These are phyloP conservation scores for Pelagia noctiluca DNA, from an alignment of 30 jellyfish, hydroid and myxozoan species.

Conservation along the genomic window DNA sequence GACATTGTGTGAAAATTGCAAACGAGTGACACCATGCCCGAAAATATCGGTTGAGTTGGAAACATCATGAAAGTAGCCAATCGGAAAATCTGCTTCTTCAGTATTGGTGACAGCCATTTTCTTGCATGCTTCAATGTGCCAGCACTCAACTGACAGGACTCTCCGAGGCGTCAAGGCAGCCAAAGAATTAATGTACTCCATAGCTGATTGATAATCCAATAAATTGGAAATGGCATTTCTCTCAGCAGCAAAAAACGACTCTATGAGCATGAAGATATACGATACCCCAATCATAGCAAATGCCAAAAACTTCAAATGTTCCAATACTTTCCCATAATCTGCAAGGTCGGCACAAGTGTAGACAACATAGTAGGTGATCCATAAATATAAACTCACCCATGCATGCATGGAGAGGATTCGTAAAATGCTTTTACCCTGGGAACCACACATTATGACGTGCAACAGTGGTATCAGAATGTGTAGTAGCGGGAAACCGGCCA, in stretches of 20 bases:
- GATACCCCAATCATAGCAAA: conserved; percentile 24
- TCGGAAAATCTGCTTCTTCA: conserved; percentile 36
- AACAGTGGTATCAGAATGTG: conserved; percentile 33
- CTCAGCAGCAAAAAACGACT: conserved; percentile 59
- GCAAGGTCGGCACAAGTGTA: conserved; percentile 19
- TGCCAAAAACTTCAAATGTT: conserved; percentile 15
- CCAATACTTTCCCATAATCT: conserved; percentile 29
- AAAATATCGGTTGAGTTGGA: conserved; percentile 56
- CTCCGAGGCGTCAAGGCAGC: not conserved
- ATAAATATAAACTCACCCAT: conserved; percentile 22
- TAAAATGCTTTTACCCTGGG: conserved; percentile 20
- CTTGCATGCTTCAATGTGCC: conserved; percentile 67
- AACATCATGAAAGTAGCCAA: conserved; percentile 25
- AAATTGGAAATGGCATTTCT: conserved; percentile 29
- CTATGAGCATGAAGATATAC: conserved; percentile 55
- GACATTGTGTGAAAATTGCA: conserved; percentile 41
- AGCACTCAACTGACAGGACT: conserved; percentile 39
- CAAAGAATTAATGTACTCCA: conserved; percentile 19
- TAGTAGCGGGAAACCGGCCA: conserved; percentile 21
- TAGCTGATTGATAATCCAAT: conserved; percentile 27
- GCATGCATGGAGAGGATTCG: conserved; percentile 59
- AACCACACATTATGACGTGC: conserved; percentile 13
- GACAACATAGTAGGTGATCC: conserved; percentile 39
- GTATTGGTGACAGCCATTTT: conserved; percentile 50
- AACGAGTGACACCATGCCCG: conserved; percentile 67